A percentile compares a stretch with the other conserved stretches of the same genome.
These are phyloP conservation scores for Glaucidium brasilianum DNA, from an alignment of 2,113 vertebrate genomes.

Conservation along the genomic window DNA sequence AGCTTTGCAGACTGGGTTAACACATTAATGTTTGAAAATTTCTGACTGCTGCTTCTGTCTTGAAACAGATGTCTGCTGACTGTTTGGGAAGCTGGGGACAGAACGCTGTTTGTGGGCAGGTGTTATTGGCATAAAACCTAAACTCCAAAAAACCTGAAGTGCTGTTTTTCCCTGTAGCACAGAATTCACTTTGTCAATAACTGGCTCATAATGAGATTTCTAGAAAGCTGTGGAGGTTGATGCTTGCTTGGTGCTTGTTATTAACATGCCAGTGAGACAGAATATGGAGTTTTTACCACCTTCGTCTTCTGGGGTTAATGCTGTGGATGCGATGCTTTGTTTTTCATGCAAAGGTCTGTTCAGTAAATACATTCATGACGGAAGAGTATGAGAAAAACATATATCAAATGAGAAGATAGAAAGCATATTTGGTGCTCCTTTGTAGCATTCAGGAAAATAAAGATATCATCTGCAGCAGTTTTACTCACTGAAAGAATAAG, in stretches of 20 bases:
- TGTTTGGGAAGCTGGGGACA: background rate
- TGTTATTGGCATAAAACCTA: background rate
- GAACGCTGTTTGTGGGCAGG: background rate
- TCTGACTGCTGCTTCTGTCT: background rate
- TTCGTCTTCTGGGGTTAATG: background rate
- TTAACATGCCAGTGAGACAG: background rate
- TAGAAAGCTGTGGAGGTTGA: background rate
- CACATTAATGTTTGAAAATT: background rate
- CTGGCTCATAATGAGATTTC: background rate
- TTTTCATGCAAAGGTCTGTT: background rate
- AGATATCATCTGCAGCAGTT: background rate
- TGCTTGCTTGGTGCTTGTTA: background rate
- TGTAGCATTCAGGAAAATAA: background rate
- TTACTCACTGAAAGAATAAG: background rate
- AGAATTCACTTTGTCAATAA: background rate
- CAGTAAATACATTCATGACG: rapidly evolving
- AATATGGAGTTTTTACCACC: background rate
- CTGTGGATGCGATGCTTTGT: background rate
- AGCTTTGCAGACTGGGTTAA: background rate
- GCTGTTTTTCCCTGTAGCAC: background rate
- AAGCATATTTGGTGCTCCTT: background rate
- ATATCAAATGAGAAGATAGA: background rate
- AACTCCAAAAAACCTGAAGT: background rate
- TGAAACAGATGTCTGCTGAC: background rate
- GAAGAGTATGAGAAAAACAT: background rate